Evolutionary conservation across 2,113 vertebrate species (phyloP).

Genomic region (Laterallus jamaicensis): DNA sequence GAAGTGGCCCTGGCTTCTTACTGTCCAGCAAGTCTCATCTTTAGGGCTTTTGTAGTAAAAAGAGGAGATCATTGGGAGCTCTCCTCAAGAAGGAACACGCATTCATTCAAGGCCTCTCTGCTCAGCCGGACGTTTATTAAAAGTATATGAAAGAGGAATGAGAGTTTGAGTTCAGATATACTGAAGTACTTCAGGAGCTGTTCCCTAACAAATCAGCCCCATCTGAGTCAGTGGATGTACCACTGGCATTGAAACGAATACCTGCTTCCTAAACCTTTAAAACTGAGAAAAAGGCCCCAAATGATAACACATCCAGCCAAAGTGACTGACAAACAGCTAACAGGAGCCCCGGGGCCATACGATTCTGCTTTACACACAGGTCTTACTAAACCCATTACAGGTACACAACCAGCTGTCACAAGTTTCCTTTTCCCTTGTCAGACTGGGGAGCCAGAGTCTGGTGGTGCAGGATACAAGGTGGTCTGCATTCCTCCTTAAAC

Average conservation of each 20-base stretch:
- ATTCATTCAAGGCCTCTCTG: not conserved
- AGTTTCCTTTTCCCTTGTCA: not conserved
- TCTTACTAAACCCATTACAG: not conserved
- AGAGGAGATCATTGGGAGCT: not conserved
- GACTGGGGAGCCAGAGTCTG: not conserved
- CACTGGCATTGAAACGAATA: not conserved
- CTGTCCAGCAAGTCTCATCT: not conserved
- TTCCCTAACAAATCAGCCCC: not conserved
- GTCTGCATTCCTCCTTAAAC: not conserved
- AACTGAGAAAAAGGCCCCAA: not conserved
- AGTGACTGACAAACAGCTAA: conserved; percentile 24
- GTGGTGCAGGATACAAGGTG: not conserved
- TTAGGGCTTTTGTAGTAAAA: not conserved
- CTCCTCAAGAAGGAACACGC: not conserved
- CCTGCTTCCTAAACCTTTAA: not conserved
- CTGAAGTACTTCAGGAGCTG: not conserved
- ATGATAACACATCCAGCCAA: not conserved
- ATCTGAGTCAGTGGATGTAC: not conserved
- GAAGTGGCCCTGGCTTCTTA: not conserved
- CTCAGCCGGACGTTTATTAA: not conserved
- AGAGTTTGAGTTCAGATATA: not conserved
- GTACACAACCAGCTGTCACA: not conserved
- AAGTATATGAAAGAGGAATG: not conserved
- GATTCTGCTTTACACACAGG: not conserved
- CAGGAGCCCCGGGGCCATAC: not conserved